phyloP scores from a whole-genome alignment of 2,113 vertebrate species.

The Mirounga angustirostris region DNA sequence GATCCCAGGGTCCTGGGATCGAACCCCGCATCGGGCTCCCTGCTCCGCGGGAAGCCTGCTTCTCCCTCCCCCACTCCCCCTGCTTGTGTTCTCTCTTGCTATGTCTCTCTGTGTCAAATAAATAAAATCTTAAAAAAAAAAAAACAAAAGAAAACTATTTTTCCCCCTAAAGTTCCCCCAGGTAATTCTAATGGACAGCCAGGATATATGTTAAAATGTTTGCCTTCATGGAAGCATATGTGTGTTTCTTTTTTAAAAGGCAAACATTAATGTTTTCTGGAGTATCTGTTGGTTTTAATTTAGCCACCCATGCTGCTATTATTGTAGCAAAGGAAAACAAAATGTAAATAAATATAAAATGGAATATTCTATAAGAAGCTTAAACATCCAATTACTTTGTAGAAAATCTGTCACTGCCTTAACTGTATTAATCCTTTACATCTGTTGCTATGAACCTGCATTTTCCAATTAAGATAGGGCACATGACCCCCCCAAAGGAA shows the following conservation, averaged over 20 bases:
- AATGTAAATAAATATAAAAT: conserved; percentile 31
- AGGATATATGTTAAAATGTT: neutral
- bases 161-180: neutral
- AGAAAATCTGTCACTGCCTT: neutral
- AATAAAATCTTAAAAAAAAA: too few relatives aligned
- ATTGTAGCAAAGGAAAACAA: neutral
- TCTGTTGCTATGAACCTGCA: neutral
- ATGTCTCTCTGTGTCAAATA: too few relatives aligned
- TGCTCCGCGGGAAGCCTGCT: too few relatives aligned
- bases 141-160: neutral
- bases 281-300: conserved; percentile 10
- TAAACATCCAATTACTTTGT: neutral
- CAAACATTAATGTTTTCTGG: neutral
- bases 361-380: neutral
- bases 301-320: neutral
- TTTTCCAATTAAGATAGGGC: conserved; percentile 12
- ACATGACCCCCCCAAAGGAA: neutral
- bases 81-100: too few relatives aligned
- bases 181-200: neutral
- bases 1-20: too few relatives aligned
- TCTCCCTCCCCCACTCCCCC: too few relatives aligned
- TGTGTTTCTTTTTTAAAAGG: neutral
- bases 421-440: neutral
- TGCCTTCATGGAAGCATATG: neutral
- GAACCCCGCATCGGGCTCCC: too few relatives aligned